Evolutionary conservation across 2,888 invertebrate species (phyloP), one percentile per base, ranked within the genome.

Genomic region (Steinernema scapterisci): DNA sequence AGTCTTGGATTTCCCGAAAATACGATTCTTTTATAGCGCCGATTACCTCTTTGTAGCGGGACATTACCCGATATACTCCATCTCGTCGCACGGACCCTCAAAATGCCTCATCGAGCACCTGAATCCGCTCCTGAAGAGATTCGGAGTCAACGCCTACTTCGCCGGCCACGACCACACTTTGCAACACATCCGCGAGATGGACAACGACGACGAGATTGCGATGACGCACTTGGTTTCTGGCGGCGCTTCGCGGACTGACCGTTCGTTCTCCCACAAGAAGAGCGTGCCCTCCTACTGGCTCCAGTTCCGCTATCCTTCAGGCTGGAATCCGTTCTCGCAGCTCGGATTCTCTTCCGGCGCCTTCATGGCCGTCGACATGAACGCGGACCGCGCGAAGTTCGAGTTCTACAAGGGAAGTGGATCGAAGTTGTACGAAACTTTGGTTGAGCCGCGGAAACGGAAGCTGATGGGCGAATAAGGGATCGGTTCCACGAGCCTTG

Each of bases 81-180:
- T 89, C 31, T 89, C 88, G 23, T 88, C 88, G 21, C 90, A 90
- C 81, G 90, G 90, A 1, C 89, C 89, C 1, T 90, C 90, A n/a
- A 56, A 87, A 5, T 89, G 89, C 78, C 85, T 90, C 38, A 83
- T 88, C 0, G 80, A 88, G 0, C 76, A 85, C 31, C 84, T 90
- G 16, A 82, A 87, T 74, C 89, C 89, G 6, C 81, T 90, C 75
- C 80, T 90, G 43, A 82, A 88, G 75, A 88, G 89, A 77, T 89
- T 89, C 82, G 82, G 85, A 51, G 89, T 88, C 3, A 88, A 87
- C 56, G 89, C 89, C 1, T 90, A 90, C 81, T 80, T 90, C 56
- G 86, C 88, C 79, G 90, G 90, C 9, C 90, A 90, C 81, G 90
- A 90, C 77, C 90, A 90, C 81, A 89, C 88, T 73, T 78, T 90